Percentiles rank a stretch among this genome's conserved stretches.
Evolutionary conservation across 2,797 vertebrate species (phyloP).

Genomic region (Poecilia picta): DNA sequence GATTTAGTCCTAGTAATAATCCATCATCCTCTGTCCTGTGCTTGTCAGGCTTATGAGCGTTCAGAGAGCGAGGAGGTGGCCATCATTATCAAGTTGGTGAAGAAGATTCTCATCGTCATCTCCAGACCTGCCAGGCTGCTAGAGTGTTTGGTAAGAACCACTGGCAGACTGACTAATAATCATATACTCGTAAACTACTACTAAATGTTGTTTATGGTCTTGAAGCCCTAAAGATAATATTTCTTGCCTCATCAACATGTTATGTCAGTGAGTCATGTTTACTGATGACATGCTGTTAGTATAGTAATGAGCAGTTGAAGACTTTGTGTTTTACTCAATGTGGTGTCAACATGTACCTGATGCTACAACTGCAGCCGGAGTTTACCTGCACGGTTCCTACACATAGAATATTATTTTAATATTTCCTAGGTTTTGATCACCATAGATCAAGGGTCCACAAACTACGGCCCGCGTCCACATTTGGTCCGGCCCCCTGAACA

Average conservation of each 20-base stretch:
- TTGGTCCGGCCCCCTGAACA: too few species aligned
- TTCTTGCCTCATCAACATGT: conserved; percentile 1
- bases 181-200: not conserved
- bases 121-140: conserved; percentile 90
- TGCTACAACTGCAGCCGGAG: not conserved
- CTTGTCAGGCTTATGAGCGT: conserved; percentile 88
- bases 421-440: not conserved
- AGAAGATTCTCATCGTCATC: conserved; percentile 92
- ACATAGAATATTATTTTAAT: not conserved
- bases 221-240: conserved; percentile 7
- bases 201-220: conserved; percentile 8
- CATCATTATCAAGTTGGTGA: conserved; percentile 88
- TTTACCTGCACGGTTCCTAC: not conserved
- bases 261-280: conserved; percentile 20
- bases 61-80: conserved; percentile 91
- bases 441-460: too few species aligned
- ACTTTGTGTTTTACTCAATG: not conserved
- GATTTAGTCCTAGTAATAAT: conserved; percentile 38
- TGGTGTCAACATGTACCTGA: conserved; percentile 1
- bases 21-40: conserved; percentile 24
- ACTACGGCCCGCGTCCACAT: too few species aligned
- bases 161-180: conserved; percentile 8
- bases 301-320: conserved; percentile 8
- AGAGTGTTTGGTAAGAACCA: conserved; percentile 88
- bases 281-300: conserved; percentile 29